Evolutionary conservation across 2,113 vertebrate species (phyloP), one percentile per base, ranked within the genome.

Genomic region (Calyptommatus sinebrachiatus): DNA sequence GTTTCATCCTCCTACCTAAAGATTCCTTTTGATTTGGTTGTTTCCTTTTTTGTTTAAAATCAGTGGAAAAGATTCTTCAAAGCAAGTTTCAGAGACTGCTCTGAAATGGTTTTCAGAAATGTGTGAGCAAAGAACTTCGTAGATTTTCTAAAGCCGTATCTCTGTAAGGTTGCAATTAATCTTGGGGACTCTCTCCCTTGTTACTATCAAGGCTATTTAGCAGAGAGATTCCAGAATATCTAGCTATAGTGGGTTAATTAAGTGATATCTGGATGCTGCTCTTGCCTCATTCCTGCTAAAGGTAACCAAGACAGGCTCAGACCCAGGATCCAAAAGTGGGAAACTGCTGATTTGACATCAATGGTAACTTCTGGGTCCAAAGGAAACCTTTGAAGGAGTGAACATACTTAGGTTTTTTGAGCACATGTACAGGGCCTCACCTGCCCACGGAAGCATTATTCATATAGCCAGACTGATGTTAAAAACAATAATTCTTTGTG

Each of bases 171-270:
- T 80, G 53, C 50, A 81, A 53, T 70, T 81, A 53, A 69, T 45
- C 53, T 57, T 69, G 76, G 71, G 26, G 29, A 29, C 65, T 62
- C 79, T 73, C 79, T 61, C 48, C 48, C 24, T 77, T 22, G 28
- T 21, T 74, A 21, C 77, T 81, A 73, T 86, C 85, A 80, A 81
- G 48, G 18, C 79, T 79, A 57, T 0, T 16, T 71, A 72, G 67
- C 77, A 71, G 84, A 46, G 1, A 45, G 78, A 50, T 41, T 24
- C 31, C n/a, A n/a, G n/a, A n/a, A n/a, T n/a, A n/a, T n/a, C n/a
- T n/a, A n/a, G n/a, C n/a, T n/a, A n/a, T n/a, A n/a, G n/a, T n/a
- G n/a, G n/a, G n/a, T n/a, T n/a, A n/a, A n/a, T n/a, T n/a, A n/a
- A n/a, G n/a, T n/a, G n/a, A n/a, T n/a, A n/a, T n/a, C n/a, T n/a